Evolutionary conservation across 2,797 vertebrate species (phyloP), one percentile per base, ranked within the genome.

Genomic region (Fistularia tabacaria): DNA sequence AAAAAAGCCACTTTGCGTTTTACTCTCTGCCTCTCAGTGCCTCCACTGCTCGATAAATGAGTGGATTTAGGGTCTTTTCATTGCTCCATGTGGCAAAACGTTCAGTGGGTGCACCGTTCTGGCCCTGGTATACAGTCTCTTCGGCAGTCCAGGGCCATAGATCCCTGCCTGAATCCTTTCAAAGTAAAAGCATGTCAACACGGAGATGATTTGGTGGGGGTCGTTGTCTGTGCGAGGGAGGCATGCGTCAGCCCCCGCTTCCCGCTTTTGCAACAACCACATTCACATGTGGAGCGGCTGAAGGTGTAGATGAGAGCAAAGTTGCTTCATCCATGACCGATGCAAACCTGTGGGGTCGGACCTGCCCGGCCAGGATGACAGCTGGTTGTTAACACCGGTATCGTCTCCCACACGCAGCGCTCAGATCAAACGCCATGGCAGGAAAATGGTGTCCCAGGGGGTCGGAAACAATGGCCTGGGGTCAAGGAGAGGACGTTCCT

Each of bases 321-420:
- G 68, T 53, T 51, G 8, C 49, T 69, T 71, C 51, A 69, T 60
- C 73, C 60, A 0, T 74, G 75, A 77, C 76, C 59, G 69, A 83
- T 75, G 58, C 37, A 51, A 68, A 74, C 58, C 77, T 65, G 67
- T 69, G 48, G 7, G 36, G 58, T 49, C 48, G 49, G 46, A 63
- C 71, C 73, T 59, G 63, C 74, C 10, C 64, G 74, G 50, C 36
- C 3, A 1, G 25, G 59, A 51, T 75, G 85, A 87, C 76, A 77
- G 85, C 81, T 81, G 74, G 64, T 77, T 62, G 71, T 83, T 84
- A 88, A 75, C 80, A 64, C 75, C 54, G 59, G 67, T 81, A 83
- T 82, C 67, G 41, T 74, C 66, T 85, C 83, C 74, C 77, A 67
- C 56, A 67, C 39, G 13, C 41, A 25, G 25, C 25, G 25, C 25